Percentiles rank a stretch among this genome's conserved stretches.
Conservation (phyloP, 2,888 invertebrate genomes). For the Anorthoa munda region DNA sequence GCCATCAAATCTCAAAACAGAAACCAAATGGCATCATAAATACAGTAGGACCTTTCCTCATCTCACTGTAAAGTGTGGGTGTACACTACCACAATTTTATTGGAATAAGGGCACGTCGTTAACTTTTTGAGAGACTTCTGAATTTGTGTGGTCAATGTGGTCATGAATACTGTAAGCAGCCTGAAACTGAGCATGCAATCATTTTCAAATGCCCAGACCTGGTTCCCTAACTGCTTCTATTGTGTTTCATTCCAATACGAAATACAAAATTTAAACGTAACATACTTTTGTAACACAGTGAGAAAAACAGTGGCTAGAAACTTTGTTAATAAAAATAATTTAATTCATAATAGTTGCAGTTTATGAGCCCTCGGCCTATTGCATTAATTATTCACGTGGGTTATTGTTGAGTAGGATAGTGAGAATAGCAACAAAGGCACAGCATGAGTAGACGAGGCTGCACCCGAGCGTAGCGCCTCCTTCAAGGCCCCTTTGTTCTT, state of each 20-base stretch:
- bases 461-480: conserved; percentile 78
- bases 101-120: not conserved
- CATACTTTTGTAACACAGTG: conserved; percentile 34
- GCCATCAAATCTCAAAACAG: not conserved
- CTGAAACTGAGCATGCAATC: conserved; percentile 14
- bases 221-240: conserved; percentile 4
- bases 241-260: not conserved
- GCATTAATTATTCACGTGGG: conserved; percentile 66
- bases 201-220: conserved; percentile 9
- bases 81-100: not conserved
- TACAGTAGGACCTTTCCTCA: not conserved
- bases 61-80: not conserved
- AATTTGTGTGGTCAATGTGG: not conserved
- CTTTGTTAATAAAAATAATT: conserved; percentile 54
- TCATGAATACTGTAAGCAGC: not conserved
- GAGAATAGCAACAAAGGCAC: conserved; percentile 67
- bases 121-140: not conserved
- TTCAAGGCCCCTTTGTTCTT: conserved; percentile 86
- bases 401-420: conserved; percentile 69
- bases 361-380: conserved; percentile 65
- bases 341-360: conserved; percentile 53
- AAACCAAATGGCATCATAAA: not conserved
- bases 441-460: conserved; percentile 71
- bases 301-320: conserved; percentile 34
- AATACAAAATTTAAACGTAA: conserved; percentile 5